Evolutionary conservation across 64 coral and sea anemone species (phyloP), one percentile per base, ranked within the genome.

Genomic region (Orbicella faveolata): DNA sequence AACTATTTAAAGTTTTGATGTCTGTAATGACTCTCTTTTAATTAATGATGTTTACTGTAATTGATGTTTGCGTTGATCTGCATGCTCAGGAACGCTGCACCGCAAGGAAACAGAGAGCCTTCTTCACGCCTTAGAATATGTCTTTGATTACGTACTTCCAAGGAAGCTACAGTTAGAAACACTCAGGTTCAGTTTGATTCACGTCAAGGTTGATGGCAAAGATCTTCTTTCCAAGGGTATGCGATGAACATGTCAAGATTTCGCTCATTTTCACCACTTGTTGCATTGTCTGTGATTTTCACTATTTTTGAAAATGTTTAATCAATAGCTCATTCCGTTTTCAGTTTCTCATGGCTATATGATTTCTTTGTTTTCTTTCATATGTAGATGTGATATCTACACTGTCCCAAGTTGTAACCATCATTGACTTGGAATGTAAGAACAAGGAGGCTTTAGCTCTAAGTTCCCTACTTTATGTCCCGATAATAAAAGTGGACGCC

Each of bases 201-300:
- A 20, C 52, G 73, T 87, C 1, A 73, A 79, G 11, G 83, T 79
- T 36, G 83, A 87, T 36, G 83, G 83, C 26, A 80, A 79, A 55
- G 63, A 87, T 52, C 83, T 92, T 37, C 75, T 92, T 13, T 87
- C 90, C 2, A 87, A 77, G 30, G 90, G 90, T 92, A 80, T n/a
- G 76, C 35, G 21, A 30, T 35, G 55, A 59, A 59, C 55, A 59
- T 59, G 10, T 12, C 55, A 16, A 14, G 55, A 16, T 59, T 59
- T 59, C 15, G 15, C 15, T 59, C 55, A 59, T 59, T 14, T 59
- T 59, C 12, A 11, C 55, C 55, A 59, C 55, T 59, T 14, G 54
- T 57, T 57, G 15, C 15, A 48, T 48, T 48, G 44, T 48, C 44
- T 48, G 44, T 48, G 44, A 48, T 48, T 48, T 48, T 48, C 44